Evolutionary conservation across 2,888 invertebrate genomes (phyloP).

Genomic region (Parascotia fuliginaria): DNA sequence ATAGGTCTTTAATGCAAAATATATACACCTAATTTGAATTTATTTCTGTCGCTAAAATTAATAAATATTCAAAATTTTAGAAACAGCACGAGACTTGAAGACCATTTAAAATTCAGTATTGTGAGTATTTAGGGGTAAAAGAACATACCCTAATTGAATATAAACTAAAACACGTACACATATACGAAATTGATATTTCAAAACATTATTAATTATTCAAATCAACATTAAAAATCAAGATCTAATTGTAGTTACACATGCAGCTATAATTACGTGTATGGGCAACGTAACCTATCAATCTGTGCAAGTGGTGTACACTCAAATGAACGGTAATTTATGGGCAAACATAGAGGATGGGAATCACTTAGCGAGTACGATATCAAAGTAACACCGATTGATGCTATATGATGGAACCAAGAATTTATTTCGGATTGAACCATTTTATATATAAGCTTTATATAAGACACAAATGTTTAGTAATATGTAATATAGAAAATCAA

Average conservation of each 20-base stretch:
- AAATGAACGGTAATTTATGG: constrained; percentile 66
- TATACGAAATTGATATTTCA: constrained; percentile 24
- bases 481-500: no score
- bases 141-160: no score
- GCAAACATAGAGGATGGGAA: constrained; percentile 64
- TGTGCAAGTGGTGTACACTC: constrained; percentile 46
- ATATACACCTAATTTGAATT: no score
- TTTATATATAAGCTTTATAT: background rate
- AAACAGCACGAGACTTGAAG: no score
- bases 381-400: constrained; percentile 51
- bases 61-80: no score
- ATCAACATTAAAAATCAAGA: constrained; percentile 29
- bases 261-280: constrained; percentile 35
- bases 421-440: background rate
- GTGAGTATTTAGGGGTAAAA: no score
- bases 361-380: constrained; percentile 62
- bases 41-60: no score
- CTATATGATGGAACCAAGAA: constrained; percentile 43
- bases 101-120: no score
- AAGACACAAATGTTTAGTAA: no score
- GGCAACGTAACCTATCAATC: constrained; percentile 56
- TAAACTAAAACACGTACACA: background rate
- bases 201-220: constrained; percentile 34
- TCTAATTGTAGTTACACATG: constrained; percentile 40
- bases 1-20: no score